phyloP scores from a whole-genome alignment of 2,797 vertebrate species.

The Channallabes apus region DNA sequence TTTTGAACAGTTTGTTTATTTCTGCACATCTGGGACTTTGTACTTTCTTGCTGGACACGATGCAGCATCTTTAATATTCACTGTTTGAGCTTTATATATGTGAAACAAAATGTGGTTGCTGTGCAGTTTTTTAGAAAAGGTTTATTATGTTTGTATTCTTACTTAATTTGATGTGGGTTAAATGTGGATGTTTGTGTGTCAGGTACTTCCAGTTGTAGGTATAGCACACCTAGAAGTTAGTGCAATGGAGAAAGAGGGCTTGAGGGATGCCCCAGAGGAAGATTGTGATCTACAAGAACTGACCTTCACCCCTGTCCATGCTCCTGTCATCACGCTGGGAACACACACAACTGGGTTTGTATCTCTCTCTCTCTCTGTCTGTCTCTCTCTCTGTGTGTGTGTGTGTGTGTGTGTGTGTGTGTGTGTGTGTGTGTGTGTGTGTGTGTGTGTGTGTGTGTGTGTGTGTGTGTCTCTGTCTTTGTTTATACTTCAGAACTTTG shows the following conservation, averaged over 20 bases:
- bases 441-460: no score
- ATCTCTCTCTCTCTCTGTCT: neutral
- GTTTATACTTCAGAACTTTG: neutral
- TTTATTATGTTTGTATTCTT: neutral
- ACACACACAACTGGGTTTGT: constrained; percentile 80
- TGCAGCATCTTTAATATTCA: neutral
- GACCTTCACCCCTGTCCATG: constrained; percentile 83
- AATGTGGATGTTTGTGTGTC: constrained; percentile 4
- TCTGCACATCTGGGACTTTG: neutral
- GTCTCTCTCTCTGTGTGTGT: neutral
- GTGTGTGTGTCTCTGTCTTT: neutral
- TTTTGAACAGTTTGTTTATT: neutral
- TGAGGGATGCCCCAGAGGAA: constrained; percentile 34
- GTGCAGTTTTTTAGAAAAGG: neutral
- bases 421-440: no score
- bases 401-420: no score
- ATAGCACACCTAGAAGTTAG: constrained; percentile 83
- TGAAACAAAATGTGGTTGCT: constrained; percentile 2
- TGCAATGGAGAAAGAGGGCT: constrained; percentile 60
- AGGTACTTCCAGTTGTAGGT: constrained; percentile 67
- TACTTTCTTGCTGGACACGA: neutral
- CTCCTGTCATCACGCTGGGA: constrained; percentile 80
- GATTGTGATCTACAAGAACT: constrained; percentile 74
- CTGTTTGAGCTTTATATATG: neutral
- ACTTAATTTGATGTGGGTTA: neutral